Percentiles rank a stretch among this genome's conserved stretches.
Conservation (phyloP, 2,113 vertebrate genomes). For the Nerophis ophidion region DNA sequence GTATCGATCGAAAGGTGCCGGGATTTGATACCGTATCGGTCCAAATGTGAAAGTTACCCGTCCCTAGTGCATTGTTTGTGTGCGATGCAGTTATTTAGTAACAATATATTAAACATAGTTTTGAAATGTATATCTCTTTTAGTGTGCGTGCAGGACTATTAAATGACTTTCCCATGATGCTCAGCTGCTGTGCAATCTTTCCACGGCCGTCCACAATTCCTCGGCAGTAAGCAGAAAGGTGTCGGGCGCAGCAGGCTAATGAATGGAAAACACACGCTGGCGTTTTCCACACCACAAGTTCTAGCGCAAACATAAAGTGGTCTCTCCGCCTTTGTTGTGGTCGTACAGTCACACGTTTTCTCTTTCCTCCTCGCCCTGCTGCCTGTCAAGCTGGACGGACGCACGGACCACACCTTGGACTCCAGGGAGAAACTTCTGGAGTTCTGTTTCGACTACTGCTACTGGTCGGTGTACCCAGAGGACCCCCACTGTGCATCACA, state of each 20-base stretch:
- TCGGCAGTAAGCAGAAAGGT: constrained; percentile 43
- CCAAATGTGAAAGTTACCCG: too few species aligned
- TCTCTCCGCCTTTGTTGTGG: not conserved
- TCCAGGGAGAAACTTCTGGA: constrained; percentile 82
- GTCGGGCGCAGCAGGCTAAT: constrained; percentile 41
- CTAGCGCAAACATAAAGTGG: constrained; percentile 22
- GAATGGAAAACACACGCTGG: constrained; percentile 53
- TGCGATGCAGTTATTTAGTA: too few species aligned
- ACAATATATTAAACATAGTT: not conserved
- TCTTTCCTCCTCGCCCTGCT: not conserved
- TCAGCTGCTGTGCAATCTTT: constrained; percentile 24
- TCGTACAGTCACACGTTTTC: not conserved
- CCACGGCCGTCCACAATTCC: constrained; percentile 7
- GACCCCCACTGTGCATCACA: constrained; percentile 87
- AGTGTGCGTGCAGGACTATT: constrained; percentile 22
- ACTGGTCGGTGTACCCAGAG: constrained; percentile 89
- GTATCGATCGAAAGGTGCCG: too few species aligned
- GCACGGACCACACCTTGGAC: constrained; percentile 70
- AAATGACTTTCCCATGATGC: not conserved
- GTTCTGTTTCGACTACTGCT: constrained; percentile 96
- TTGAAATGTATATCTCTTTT: not conserved
- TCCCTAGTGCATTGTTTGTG: too few species aligned
- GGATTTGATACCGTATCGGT: too few species aligned
- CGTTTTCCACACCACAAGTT: constrained; percentile 22
- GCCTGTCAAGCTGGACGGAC: constrained; percentile 75